Base-by-base conservation (phyloP, 30 jellyfish, hydroid and myxozoan genomes). In the Turritopsis rubra region DNA sequence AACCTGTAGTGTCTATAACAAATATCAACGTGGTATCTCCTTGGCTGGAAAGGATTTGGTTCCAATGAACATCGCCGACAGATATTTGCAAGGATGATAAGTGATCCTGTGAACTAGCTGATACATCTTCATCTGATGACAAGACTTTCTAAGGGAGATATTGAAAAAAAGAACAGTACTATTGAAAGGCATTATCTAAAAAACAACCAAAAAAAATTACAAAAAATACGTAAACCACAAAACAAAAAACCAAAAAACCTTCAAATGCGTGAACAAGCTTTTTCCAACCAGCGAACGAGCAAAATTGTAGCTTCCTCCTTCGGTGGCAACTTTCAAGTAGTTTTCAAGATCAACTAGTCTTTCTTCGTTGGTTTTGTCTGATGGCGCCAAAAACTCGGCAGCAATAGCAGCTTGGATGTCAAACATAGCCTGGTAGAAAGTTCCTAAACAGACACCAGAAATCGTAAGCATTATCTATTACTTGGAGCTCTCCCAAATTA, bases 241-340 rank as follows among this genome's bases (percentile, higher is more conserved):
- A 41, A 41, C 13, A 41, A 7, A 17, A 7, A 1, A 21, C 16
- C 8, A 25, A 21, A 81, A 16, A 65, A 87, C 97, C 92, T 91
- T 79, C 91, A 91, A 81, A 53, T 86, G 85, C 21, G 76, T 85
- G 71, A 83, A 84, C 26, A 91, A 77, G 20, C 89, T 29, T 73
- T 84, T 87, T 65, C 95, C 97, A 41, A 91, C 86, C 21, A 89
- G 81, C 22, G 94, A 29, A 20, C 96, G 82, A 9, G 97, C 97
- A 86, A 91, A 91, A 24, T 91, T 96, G 82, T 86, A 83, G 75
- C 92, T 86, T 9, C 96, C 96, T 52, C 96, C 97, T 66, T 83
- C 71, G 0, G 95, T 75, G 75, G 97, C 97, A 68, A 75, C 91
- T 26, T 77, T 80, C 86, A 91, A 81, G 75, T 83, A 87, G 29